Conservation (phyloP, 2,888 invertebrate genomes). For the Drosophila robusta region DNA sequence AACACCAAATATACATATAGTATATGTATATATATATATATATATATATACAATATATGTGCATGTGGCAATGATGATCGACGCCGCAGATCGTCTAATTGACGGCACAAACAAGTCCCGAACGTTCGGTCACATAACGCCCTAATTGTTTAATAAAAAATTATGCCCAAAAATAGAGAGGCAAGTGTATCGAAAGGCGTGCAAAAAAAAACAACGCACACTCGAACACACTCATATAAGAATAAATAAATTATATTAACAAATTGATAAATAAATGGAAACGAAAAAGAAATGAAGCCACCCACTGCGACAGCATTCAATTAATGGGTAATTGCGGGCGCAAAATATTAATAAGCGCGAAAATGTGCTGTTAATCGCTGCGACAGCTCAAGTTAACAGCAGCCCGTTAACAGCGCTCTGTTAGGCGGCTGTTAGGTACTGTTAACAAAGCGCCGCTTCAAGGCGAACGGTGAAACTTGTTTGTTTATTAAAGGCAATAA, state of each 20-base stretch:
- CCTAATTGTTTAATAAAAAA: slow-evolving; percentile 67
- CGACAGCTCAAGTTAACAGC: slow-evolving; percentile 1
- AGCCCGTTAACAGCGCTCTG: slow-evolving; percentile 13
- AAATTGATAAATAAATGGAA: slow-evolving; percentile 24
- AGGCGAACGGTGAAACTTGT: slow-evolving; percentile 36
- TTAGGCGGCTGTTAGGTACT: slow-evolving; percentile 20
- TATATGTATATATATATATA: not conserved
- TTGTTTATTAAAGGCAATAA: slow-evolving; percentile 24
- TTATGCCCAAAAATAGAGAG: slow-evolving; percentile 58
- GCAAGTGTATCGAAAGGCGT: slow-evolving; percentile 53
- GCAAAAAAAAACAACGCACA: slow-evolving; percentile 21
- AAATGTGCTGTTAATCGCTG: slow-evolving; percentile 28
- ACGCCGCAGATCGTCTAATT: slow-evolving; percentile 41
- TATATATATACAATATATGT: not conserved
- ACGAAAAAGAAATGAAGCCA: slow-evolving; percentile 30
- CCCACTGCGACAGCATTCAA: slow-evolving; percentile 26
- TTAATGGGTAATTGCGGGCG: slow-evolving; percentile 30
- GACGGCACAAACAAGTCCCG: slow-evolving; percentile 41
- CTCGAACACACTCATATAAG: not conserved
- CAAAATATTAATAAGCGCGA: slow-evolving; percentile 17
- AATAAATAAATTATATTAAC: slow-evolving; percentile 12
- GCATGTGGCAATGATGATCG: slow-evolving; percentile 26
- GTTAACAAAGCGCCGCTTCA: too few relatives aligned
- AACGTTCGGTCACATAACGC: slow-evolving; percentile 24
- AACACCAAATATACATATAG: not conserved